Base-by-base conservation (phyloP, 2,888 invertebrate genomes). In the Empis livida region DNA sequence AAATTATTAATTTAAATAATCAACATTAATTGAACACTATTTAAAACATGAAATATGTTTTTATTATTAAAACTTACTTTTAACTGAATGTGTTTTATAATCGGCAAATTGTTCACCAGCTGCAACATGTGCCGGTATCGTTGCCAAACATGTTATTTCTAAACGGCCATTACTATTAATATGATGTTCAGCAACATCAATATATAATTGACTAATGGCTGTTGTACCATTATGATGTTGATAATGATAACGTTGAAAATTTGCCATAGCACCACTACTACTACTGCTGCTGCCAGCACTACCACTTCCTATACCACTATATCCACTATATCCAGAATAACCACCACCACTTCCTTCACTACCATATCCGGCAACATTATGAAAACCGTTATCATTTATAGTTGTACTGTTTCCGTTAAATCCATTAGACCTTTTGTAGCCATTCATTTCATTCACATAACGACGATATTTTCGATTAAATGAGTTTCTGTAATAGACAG, bases 61-160 rank as follows among this genome's bases (percentile, higher is more conserved):
- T n/a, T n/a, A n/a, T n/a, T n/a, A 20, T 20, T 5, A 20, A 20
- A 5, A 61, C 76, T 77, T 68, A 86, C 87, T 84, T 63, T 78
- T 77, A 46, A 83, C 81, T 37, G 82, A 82, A 59, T 78, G 79
- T 54, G 78, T 81, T 63, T 80, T 80, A 54, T 80, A 73, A 62
- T 87, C 86, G 44, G 85, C 86, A 60, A 79, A 87, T 55, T 78
- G 74, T 57, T 82, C 83, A 46, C 79, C 79, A 35, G 79, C 78
- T 14, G 77, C 79, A 16, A 84, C 77, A 55, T 82, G 82, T 49
- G 81, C 80, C 1, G 87, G 87, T 56, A 87, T 87, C 44, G 87
- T 85, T 37, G 86, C 78, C 51, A 83, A 75, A 61, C 87, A 87
- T 31, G 82, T 84, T 49, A 87, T 75, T 60, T 81, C 79, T 53